Percentiles rank a stretch among this genome's conserved stretches.
Evolutionary conservation across 1,140 invertebrate genomes (phyloP).

Genomic region (Hestina assimilis): DNA sequence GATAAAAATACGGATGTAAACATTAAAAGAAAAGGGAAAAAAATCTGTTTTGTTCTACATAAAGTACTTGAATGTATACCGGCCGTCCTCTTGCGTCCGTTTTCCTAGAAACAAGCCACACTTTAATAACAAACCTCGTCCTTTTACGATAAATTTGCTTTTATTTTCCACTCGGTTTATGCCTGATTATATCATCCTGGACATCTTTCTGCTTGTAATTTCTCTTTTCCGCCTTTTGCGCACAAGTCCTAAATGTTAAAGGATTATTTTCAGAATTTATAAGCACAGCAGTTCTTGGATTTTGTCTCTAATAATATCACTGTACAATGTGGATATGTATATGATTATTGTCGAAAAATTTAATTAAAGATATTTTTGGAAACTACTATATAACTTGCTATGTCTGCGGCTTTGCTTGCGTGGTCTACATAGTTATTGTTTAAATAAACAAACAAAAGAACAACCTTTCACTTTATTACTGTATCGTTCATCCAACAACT

Average conservation of each 20-base stretch:
- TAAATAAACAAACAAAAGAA: no score
- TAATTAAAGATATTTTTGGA: no score
- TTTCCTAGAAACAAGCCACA: conserved; percentile 21
- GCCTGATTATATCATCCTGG: conserved; percentile 29
- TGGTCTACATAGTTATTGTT: no score
- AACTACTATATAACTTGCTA: no score
- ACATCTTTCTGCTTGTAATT: conserved; percentile 23
- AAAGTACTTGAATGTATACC: conserved; percentile 17
- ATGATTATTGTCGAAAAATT: no score
- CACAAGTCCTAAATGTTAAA: conserved; percentile 21
- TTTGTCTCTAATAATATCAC: no score
- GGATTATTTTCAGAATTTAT: conserved; percentile 19
- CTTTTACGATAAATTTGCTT: conserved; percentile 32
- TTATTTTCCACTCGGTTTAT: conserved; percentile 30
- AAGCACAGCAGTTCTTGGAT: conserved; percentile 2
- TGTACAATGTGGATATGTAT: no score
- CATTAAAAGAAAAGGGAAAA: neutral
- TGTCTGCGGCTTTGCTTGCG: no score
- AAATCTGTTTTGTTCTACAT: conserved; percentile 4
- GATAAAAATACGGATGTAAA: neutral
- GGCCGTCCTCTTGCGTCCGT: conserved; percentile 8
- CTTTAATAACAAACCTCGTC: conserved; percentile 33
- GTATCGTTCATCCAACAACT: no score
- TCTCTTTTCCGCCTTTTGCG: conserved; percentile 18
- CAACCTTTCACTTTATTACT: no score